Evolutionary conservation across 2,113 vertebrate species (phyloP).

Genomic region (Saccopteryx leptura): DNA sequence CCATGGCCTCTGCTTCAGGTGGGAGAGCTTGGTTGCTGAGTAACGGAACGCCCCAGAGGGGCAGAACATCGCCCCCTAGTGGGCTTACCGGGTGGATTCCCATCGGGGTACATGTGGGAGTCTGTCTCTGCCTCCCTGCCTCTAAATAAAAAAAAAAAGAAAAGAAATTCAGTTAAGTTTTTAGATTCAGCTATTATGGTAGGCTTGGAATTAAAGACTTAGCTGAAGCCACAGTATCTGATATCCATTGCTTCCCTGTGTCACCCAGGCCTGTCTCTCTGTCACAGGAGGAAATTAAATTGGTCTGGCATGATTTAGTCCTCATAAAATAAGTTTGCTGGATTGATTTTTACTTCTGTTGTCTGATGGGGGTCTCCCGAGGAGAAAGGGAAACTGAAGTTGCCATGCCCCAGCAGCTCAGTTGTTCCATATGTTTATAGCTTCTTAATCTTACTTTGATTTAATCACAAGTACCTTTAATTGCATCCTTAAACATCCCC

Average conservation of each 20-base stretch:
- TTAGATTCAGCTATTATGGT: background rate
- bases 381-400: background rate
- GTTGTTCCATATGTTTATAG: background rate
- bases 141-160: too few species aligned
- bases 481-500: background rate
- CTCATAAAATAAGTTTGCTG: background rate
- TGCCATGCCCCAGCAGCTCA: background rate
- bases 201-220: slow-evolving; percentile 15
- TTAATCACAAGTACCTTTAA: background rate
- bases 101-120: too few species aligned
- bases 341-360: slow-evolving; percentile 32
- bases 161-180: background rate
- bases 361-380: background rate
- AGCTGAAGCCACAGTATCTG: background rate
- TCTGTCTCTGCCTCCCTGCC: too few species aligned
- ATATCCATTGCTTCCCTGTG: background rate
- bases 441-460: background rate
- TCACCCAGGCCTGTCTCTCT: background rate
- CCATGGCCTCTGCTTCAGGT: too few species aligned
- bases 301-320: background rate
- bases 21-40: too few species aligned
- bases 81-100: too few species aligned
- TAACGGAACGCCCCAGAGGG: too few species aligned
- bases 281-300: slow-evolving; percentile 34
- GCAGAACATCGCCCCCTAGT: too few species aligned